Evolutionary conservation across 2,888 invertebrate genomes (phyloP).

Genomic region (Cephalotes varians): DNA sequence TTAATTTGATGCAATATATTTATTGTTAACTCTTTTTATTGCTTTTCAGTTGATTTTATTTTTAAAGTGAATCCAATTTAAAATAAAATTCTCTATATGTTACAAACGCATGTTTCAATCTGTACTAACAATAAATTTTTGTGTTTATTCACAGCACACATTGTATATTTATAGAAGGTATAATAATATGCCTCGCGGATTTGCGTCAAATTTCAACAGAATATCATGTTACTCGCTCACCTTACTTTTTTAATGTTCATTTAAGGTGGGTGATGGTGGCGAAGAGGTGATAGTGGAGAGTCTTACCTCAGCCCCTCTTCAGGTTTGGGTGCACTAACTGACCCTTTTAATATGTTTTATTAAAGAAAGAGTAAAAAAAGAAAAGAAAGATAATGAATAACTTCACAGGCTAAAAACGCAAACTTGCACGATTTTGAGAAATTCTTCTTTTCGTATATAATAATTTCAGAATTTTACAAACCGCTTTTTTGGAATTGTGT

Average conservation of each 20-base stretch:
- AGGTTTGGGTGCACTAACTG: conserved; percentile 79
- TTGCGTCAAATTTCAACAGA: conserved; percentile 34
- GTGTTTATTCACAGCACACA: conserved; percentile 45
- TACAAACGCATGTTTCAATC: conserved; percentile 13
- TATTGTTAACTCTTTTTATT: neutral
- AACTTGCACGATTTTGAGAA: conserved; percentile 66
- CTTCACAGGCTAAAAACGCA: conserved; percentile 69
- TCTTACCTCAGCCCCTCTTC: conserved; percentile 81
- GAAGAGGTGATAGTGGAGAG: conserved; percentile 81
- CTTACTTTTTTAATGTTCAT: conserved; percentile 71
- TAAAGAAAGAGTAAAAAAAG: conserved; percentile 38
- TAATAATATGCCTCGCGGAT: conserved; percentile 42
- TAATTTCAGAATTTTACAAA: conserved; percentile 51
- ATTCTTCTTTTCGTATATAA: conserved; percentile 59
- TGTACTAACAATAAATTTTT: conserved; percentile 9
- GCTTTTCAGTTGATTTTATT: neutral
- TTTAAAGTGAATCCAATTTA: neutral
- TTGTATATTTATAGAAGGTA: conserved; percentile 43
- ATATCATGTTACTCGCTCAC: conserved; percentile 58
- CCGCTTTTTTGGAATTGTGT: conserved; percentile 63
- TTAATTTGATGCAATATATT: neutral
- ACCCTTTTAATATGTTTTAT: conserved; percentile 71
- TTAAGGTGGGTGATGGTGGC: conserved; percentile 82
- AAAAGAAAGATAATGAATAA: conserved; percentile 17
- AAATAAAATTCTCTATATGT: conserved; percentile 1